Percentiles rank a stretch among this genome's conserved stretches.
Evolutionary conservation across 2,888 invertebrate genomes (phyloP).

Genomic region (Plutella xylostella): DNA sequence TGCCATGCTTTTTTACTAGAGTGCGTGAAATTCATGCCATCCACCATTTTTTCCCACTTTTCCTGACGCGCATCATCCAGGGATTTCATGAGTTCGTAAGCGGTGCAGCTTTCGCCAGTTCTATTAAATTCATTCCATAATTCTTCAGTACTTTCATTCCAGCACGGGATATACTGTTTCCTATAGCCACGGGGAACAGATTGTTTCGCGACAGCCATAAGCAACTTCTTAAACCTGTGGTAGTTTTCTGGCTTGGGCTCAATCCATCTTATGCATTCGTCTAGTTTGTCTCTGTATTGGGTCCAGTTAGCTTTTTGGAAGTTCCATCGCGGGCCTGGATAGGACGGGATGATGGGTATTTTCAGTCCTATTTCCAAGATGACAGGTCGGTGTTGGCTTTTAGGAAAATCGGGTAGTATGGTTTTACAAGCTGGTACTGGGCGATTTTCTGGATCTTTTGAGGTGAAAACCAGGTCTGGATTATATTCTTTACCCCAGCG

Average conservation of each 20-base stretch:
- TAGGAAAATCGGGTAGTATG: background rate
- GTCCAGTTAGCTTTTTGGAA: background rate
- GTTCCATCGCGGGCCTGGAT: background rate
- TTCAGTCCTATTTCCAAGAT: background rate
- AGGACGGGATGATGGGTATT: background rate
- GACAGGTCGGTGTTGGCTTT: background rate
- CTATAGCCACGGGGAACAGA: background rate
- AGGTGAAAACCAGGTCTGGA: background rate
- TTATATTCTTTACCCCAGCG: background rate
- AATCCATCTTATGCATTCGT: background rate
- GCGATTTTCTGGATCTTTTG: background rate
- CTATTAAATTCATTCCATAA: background rate
- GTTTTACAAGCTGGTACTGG: background rate
- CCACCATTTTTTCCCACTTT: background rate
- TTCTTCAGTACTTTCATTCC: background rate
- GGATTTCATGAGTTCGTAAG: background rate
- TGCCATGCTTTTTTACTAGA: slow-evolving; percentile 3
- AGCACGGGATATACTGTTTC: background rate
- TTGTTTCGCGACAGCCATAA: background rate
- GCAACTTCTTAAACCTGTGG: background rate
- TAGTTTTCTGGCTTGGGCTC: background rate
- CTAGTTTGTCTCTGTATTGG: background rate
- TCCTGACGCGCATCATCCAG: background rate
- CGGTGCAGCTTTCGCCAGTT: background rate
- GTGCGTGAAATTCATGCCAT: slow-evolving; percentile 1